Base-by-base conservation (phyloP, 2,113 vertebrate species). In the Poeciliopsis retropinna region DNA sequence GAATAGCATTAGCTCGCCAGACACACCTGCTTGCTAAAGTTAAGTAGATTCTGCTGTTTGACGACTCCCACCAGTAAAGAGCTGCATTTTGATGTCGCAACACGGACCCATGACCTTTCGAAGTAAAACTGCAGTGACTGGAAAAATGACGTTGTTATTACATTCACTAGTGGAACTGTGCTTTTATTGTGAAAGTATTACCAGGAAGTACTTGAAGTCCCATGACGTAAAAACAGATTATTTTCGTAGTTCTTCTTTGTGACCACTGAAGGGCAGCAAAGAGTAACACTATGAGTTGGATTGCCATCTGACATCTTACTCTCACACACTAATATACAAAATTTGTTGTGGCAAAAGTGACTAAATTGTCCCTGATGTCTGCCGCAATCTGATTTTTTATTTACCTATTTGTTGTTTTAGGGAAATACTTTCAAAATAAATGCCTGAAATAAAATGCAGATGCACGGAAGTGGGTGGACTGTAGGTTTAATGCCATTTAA, bases 181-280 rank as follows among this genome's bases (percentile, higher is more conserved):
- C 19, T 62, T 73, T 76, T 80, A 75, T 70, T 78, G 64, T 51
- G 67, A 90, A 86, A 54, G 30, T 3, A 10, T 0, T 0, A 0
- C 28, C 62, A 31, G 88, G 88, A 88, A 76, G n/a, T 37, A 8
- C 0, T 3, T 1, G 0, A 2, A 13, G 10, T 7, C 1, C 14
- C 1, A 2, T 22, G n/a, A 3, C 1, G 13, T 2, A 1, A 13
- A 1, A 13, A 39, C 1, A 57, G 15, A 77, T 17, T 4, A 12
- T 12, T 27, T 57, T 39, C 73, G 75, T 41, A 73, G 34, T 70
- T 76, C 1, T 0, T 0, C 3, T 4, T 6, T 29, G 1, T 70
- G 25, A 11, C 68, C 85, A 76, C 68, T 11, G 1, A 72, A 54
- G n/a, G 72, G 32, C 68, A 51, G 61, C 27, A 66, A 12, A 27